Evolutionary conservation across 2,797 vertebrate species (phyloP).

Genomic region (Otolemur crassicaudatus): DNA sequence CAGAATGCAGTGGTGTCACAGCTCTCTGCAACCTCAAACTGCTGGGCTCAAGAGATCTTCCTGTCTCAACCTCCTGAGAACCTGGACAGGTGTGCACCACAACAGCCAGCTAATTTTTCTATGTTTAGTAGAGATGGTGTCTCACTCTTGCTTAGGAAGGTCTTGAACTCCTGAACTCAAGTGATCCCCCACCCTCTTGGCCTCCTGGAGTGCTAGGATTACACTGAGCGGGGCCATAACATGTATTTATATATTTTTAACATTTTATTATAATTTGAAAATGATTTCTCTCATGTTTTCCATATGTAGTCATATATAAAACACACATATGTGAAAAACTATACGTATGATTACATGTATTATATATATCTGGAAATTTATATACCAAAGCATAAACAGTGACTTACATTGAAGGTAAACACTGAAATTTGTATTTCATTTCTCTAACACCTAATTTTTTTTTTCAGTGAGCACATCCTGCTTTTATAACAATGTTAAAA

Average conservation of each 20-base stretch:
- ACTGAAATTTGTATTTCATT: constrained; percentile 37
- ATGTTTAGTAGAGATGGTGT: too few relatives aligned
- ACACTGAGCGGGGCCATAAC: neutral
- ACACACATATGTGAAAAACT: neutral
- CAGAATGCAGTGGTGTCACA: too few relatives aligned
- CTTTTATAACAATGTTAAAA: neutral
- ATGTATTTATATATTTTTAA: neutral
- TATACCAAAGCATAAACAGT: neutral
- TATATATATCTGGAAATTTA: constrained; percentile 9
- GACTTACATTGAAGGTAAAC: constrained; percentile 11
- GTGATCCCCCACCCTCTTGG: too few relatives aligned
- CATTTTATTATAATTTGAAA: constrained; percentile 25
- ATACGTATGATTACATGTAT: neutral
- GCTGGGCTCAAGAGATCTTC: too few relatives aligned
- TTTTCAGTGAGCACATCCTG: neutral
- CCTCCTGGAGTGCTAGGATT: too few relatives aligned
- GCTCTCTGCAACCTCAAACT: too few relatives aligned
- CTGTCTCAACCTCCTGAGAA: too few relatives aligned
- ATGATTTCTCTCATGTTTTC: constrained; percentile 18
- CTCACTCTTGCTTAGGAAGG: too few relatives aligned
- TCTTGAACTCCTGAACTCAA: too few relatives aligned
- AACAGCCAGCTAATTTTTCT: too few relatives aligned
- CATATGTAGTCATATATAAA: neutral
- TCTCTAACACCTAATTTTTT: neutral
- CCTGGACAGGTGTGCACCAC: too few relatives aligned